Percentiles rank a stretch among this genome's conserved stretches.
These are phyloP conservation scores for Marisa cornuarietis DNA, from an alignment of 1,140 invertebrate species.

Conservation along the genomic window DNA sequence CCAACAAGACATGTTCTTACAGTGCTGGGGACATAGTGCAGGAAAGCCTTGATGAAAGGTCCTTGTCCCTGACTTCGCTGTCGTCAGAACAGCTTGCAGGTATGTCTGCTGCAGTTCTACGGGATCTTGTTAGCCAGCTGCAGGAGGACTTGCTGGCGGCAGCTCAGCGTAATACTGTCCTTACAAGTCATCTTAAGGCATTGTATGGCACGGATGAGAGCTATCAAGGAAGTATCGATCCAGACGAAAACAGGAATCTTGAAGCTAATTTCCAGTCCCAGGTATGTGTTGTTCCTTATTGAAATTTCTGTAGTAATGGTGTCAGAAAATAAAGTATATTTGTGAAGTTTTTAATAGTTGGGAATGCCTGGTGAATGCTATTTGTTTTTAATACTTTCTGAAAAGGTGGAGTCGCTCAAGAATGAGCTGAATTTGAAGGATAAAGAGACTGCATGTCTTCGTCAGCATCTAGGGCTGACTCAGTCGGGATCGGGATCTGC, in stretches of 20 bases:
- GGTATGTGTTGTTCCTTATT: not conserved
- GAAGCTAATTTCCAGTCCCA: conserved; percentile 1
- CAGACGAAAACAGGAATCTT: too few species aligned
- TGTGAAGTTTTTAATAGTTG: too few species aligned
- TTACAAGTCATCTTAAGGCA: conserved; percentile 18
- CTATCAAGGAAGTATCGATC: not conserved
- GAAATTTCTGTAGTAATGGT: too few species aligned
- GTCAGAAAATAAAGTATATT: too few species aligned
- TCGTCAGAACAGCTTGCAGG: conserved; percentile 3
- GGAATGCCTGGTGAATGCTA: too few species aligned
- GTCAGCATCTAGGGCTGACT: conserved; percentile 28
- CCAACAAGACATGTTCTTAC: not conserved
- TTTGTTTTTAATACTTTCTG: not conserved
- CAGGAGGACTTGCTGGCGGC: conserved; percentile 40
- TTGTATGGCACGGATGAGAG: conserved; percentile 13
- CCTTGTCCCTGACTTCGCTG: not conserved
- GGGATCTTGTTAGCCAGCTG: conserved; percentile 31
- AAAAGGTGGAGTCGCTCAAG: conserved; percentile 33
- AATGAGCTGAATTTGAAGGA: conserved; percentile 17
- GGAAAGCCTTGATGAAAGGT: not conserved
- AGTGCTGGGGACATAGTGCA: not conserved
- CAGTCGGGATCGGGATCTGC: conserved; percentile 1
- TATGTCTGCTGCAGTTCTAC: conserved; percentile 15
- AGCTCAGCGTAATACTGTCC: conserved; percentile 28
- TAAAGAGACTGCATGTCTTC: conserved; percentile 32